Evolutionary conservation across 2,888 invertebrate genomes (phyloP).

Genomic region (Hermaeophaga mercurialis): DNA sequence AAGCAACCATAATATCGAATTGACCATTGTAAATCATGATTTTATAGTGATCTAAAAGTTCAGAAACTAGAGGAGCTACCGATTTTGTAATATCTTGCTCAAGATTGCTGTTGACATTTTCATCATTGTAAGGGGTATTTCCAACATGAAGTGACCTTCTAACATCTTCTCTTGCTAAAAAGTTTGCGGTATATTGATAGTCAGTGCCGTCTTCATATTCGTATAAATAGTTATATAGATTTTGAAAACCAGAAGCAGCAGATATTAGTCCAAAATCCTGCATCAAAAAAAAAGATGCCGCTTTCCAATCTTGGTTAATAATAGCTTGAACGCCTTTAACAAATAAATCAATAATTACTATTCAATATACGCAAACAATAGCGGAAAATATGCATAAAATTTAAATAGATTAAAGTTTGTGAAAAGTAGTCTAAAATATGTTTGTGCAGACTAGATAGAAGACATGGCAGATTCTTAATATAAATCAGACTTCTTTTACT

Average conservation of each 20-base stretch:
- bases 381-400: too few relatives aligned
- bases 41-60: conserved; percentile 68
- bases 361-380: too few relatives aligned
- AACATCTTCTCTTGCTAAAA: conserved; percentile 60
- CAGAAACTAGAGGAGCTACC: conserved; percentile 49
- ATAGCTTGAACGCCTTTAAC: background rate
- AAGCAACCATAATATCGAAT: conserved; percentile 85
- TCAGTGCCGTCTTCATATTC: conserved; percentile 26
- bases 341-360: background rate
- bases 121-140: conserved; percentile 58
- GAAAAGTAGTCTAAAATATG: too few relatives aligned
- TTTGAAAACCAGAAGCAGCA: background rate
- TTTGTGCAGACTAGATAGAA: too few relatives aligned
- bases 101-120: conserved; percentile 8
- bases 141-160: conserved; percentile 83
- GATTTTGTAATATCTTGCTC: conserved; percentile 29
- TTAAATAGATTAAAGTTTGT: too few relatives aligned
- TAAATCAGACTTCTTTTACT: too few relatives aligned
- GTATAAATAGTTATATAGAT: conserved; percentile 18
- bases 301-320: conserved; percentile 13
- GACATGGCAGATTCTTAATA: too few relatives aligned
- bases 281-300: conserved; percentile 8
- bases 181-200: conserved; percentile 22
- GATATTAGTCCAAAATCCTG: background rate
- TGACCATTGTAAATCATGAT: conserved; percentile 87